Base-by-base conservation (phyloP, 1,140 invertebrate species). In the Drosophila pallidifrons region DNA sequence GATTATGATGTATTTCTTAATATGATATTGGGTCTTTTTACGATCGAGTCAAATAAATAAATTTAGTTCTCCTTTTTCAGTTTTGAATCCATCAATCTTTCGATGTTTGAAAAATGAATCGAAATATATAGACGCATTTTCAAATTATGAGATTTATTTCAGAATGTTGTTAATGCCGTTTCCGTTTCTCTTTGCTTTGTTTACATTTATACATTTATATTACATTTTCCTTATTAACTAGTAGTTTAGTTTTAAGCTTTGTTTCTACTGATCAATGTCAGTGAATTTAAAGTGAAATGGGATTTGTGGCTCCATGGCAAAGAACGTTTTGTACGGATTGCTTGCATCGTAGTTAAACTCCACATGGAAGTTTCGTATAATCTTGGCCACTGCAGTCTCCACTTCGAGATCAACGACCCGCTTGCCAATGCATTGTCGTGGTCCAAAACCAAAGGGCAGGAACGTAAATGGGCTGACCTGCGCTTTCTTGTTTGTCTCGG, bases 331-430 rank as follows among this genome's bases (percentile, higher is more conserved):
- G n/a, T 49, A 90, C 0, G 87, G 79, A n/a, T 64, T 66, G 4
- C 67, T 70, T 5, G 77, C 61, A 59, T 82, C 79, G 20, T 89
- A 58, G 28, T 93, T 88, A 93, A 94, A 95, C 58, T 94, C 93
- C 10, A 95, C 78, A 38, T 94, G 78, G 77, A 94, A 95, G 60
- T 94, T 93, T 61, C 94, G 92, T 35, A 95, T 91, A n/a, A 96
- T 87, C 86, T 95, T 94, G 16, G 94, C 91, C 10, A 96, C 61
- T 6, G 94, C 93, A 1, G 95, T 93, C 86, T 95, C 94, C 41
- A 96, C 85, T 88, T 96, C 95, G 74, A 96, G 93, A 81, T 96
- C 95, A 1, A 96, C 96, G 71, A 97, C 94, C 32, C 96, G 92
- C 72, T 95, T 94, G 1, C 94, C 94, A 47, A 94, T 92, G 71